A percentile compares a stretch with the other conserved stretches of the same genome.
phyloP scores from a whole-genome alignment of 2,797 vertebrate genomes.

The Cygnus olor region DNA sequence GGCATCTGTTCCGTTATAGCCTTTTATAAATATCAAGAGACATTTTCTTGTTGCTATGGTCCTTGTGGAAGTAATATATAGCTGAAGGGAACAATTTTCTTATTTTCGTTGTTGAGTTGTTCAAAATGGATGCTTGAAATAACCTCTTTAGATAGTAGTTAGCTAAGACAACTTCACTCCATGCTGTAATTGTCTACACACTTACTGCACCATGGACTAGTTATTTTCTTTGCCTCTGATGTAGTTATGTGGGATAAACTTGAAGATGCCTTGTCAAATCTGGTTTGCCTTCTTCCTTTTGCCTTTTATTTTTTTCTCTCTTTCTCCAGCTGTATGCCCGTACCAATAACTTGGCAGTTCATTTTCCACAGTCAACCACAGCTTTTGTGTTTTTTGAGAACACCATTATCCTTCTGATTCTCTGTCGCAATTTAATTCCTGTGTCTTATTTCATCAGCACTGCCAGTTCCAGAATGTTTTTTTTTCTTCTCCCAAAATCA shows the following conservation, averaged over 20 bases:
- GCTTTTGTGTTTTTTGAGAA: neutral
- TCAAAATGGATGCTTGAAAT: slow-evolving; percentile 18
- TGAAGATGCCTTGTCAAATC: slow-evolving; percentile 2
- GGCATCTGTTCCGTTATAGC: slow-evolving; percentile 34
- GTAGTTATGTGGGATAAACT: slow-evolving; percentile 17
- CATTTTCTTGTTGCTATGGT: slow-evolving; percentile 64
- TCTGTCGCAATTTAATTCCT: neutral
- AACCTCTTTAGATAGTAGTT: neutral
- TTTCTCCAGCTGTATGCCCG: slow-evolving; percentile 2
- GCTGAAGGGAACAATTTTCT: slow-evolving; percentile 3
- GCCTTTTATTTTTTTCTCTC: neutral
- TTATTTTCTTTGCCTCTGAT: slow-evolving; percentile 16
- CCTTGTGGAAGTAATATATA: slow-evolving; percentile 35
- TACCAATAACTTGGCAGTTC: slow-evolving; percentile 12
- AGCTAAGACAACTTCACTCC: neutral
- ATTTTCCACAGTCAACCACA: neutral
- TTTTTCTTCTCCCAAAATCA: neutral
- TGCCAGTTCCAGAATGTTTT: neutral
- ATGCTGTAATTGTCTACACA: neutral
- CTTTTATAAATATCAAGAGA: slow-evolving; percentile 56
- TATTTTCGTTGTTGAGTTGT: neutral
- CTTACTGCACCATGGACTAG: neutral
- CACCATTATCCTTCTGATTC: neutral
- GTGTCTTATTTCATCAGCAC: neutral
- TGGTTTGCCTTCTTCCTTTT: neutral